Evolutionary conservation across 2,113 vertebrate species (phyloP).

Genomic region (Origma solitaria): DNA sequence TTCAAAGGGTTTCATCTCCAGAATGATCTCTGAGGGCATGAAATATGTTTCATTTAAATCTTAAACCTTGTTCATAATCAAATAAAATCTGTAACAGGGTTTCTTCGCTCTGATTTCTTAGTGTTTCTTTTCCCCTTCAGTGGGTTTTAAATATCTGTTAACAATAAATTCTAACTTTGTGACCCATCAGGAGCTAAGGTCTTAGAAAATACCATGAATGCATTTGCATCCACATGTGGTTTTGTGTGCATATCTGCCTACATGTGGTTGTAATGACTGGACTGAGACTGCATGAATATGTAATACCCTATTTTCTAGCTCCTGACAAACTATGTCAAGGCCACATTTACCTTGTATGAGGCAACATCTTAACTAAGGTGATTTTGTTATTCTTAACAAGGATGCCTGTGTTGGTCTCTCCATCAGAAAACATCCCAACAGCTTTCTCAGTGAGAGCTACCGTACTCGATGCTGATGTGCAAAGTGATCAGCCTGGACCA

Average conservation of each 20-base stretch:
- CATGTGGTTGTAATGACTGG: neutral
- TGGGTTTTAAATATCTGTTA: neutral
- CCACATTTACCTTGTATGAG: neutral
- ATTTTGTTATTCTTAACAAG: neutral
- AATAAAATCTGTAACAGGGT: neutral
- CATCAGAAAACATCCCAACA: neutral
- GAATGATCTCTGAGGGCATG: constrained; percentile 15
- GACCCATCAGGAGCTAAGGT: neutral
- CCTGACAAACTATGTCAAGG: neutral
- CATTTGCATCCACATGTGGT: rapidly evolving
- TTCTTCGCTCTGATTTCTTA: neutral
- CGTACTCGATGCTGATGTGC: rapidly evolving
- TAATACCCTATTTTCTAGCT: neutral
- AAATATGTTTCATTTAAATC: constrained; percentile 32
- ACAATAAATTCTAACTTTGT: neutral
- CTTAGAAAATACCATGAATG: neutral
- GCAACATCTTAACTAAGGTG: neutral
- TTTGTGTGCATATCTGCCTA: neutral
- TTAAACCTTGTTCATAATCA: constrained; percentile 50
- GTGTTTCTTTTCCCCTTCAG: neutral
- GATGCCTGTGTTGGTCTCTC: neutral
- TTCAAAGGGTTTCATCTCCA: constrained; percentile 18
- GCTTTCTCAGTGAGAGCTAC: neutral
- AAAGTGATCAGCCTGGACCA: neutral
- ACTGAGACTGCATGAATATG: neutral